Conservation (phyloP, 2,113 vertebrate genomes). For the Mugil cephalus region DNA sequence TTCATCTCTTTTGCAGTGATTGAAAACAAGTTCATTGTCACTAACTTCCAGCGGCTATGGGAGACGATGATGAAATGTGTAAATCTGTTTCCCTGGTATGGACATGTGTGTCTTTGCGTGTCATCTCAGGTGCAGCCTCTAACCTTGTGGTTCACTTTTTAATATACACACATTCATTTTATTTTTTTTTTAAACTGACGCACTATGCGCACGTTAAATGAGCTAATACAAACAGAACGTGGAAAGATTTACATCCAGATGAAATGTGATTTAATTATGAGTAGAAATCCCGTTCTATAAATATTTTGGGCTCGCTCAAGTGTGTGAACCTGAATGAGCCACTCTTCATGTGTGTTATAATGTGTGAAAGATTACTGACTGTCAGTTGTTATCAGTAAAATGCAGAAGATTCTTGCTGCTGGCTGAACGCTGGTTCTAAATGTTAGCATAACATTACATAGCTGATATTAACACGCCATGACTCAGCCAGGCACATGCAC, state of each 20-base stretch:
- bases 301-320: background rate
- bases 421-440: constrained; percentile 31
- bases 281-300: background rate
- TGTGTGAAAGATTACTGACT: constrained; percentile 15
- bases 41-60: background rate
- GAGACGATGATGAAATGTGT: constrained; percentile 6
- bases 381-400: constrained; percentile 8
- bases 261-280: background rate
- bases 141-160: constrained; percentile 24
- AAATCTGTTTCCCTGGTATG: constrained; percentile 2
- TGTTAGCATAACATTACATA: constrained; percentile 32
- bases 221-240: background rate
- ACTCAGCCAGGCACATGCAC: constrained; percentile 35
- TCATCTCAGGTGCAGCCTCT: constrained; percentile 19
- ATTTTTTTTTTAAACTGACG: no score
- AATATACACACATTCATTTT: background rate
- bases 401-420: constrained; percentile 14
- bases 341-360: background rate
- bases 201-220: no score
- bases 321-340: background rate
- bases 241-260: constrained; percentile 5
- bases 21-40: no score
- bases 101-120: constrained; percentile 11
- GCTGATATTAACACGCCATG: constrained; percentile 39
- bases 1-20: constrained; percentile 4